Evolutionary conservation across 2,888 invertebrate genomes (phyloP).

Genomic region (Julus scanicus): DNA sequence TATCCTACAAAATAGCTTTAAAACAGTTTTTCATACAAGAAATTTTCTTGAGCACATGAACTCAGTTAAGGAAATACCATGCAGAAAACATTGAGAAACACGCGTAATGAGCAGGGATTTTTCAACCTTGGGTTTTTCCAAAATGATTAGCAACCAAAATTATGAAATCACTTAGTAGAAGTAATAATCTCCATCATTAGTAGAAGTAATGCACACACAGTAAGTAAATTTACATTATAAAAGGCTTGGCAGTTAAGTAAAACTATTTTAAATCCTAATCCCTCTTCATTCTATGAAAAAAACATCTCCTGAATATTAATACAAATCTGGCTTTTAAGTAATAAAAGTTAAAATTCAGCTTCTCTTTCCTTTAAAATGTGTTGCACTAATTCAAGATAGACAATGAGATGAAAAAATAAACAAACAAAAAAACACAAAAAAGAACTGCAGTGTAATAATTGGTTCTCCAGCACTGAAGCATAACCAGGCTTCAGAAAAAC

Average conservation of each 20-base stretch:
- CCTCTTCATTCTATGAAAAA: not conserved
- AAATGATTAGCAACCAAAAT: not conserved
- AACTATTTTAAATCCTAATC: not conserved
- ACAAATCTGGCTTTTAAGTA: not conserved
- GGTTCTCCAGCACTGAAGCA: not conserved
- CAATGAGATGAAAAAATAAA: not conserved
- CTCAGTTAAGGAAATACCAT: not conserved
- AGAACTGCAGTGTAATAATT: not conserved
- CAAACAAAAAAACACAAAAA: not conserved
- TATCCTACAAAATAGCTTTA: not conserved
- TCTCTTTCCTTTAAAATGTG: not conserved
- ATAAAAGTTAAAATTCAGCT: not conserved
- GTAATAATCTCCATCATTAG: too few relatives aligned
- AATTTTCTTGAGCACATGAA: not conserved
- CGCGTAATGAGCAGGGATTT: not conserved
- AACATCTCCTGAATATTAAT: not conserved
- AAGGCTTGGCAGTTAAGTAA: not conserved
- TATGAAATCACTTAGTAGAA: not conserved
- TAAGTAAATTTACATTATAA: not conserved
- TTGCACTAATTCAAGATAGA: not conserved
- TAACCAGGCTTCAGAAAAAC: not conserved
- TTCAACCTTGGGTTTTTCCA: conserved; percentile 9
- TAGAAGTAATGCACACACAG: not conserved
- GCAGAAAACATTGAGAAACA: not conserved
- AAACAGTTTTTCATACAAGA: not conserved